Percentiles rank a stretch among this genome's conserved stretches.
Conservation (phyloP, 2,113 vertebrate genomes). For the Engystomops pustulosus region DNA sequence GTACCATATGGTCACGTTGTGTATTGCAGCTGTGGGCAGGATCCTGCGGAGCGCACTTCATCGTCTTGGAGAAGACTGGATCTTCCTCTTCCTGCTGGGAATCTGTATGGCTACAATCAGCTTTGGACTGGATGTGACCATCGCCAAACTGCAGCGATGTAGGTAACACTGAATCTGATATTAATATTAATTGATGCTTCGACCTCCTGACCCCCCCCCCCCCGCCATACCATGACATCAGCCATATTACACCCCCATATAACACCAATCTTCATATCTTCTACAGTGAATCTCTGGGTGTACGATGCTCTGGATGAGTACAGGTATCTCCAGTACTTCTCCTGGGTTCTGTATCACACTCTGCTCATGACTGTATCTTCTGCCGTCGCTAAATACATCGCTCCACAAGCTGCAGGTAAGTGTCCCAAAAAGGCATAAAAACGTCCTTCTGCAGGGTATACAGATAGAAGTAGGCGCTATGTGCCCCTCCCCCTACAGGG, state of each 20-base stretch:
- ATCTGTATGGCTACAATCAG: conserved; percentile 60
- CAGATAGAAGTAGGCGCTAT: fast-evolving
- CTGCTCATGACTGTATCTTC: conserved; percentile 47
- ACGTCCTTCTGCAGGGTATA: no score
- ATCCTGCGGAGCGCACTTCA: conserved; percentile 8
- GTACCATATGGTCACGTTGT: not conserved
- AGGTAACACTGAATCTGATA: not conserved
- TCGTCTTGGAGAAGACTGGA: conserved; percentile 60
- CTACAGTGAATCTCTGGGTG: conserved; percentile 58
- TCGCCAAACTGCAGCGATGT: conserved; percentile 59
- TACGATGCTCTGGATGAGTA: conserved; percentile 53
- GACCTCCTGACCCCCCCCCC: no score
- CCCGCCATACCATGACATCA: no score
- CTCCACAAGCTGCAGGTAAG: conserved; percentile 61
- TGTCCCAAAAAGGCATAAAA: no score
- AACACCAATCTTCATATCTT: not conserved
- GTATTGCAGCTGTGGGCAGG: conserved; percentile 40
- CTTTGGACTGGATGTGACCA: conserved; percentile 59
- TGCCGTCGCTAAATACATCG: conserved; percentile 59
- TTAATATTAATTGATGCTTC: no score
- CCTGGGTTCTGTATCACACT: conserved; percentile 58
- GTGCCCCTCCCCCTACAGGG: not conserved
- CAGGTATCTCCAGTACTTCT: conserved; percentile 59
- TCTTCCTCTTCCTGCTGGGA: conserved; percentile 61
- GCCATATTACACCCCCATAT: not conserved